Evolutionary conservation across 2,888 invertebrate species (phyloP).

Genomic region (Philaethria dido): DNA sequence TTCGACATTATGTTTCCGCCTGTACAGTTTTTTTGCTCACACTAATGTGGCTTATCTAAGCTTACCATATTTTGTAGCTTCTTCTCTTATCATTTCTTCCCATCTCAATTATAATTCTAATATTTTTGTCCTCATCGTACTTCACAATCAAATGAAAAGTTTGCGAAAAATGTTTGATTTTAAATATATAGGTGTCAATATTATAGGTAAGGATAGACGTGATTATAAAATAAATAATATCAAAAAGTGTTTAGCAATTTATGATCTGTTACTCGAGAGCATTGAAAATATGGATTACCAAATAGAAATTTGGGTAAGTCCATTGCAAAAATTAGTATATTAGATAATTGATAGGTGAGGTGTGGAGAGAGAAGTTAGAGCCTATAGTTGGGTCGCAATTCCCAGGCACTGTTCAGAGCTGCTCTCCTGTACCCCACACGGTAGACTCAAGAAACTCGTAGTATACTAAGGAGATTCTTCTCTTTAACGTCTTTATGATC

Average conservation of each 20-base stretch:
- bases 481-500: too few species aligned
- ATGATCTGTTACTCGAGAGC: not conserved
- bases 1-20: not conserved
- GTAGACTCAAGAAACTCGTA: too few species aligned
- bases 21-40: too few species aligned
- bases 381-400: too few species aligned
- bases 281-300: not conserved
- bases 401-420: too few species aligned
- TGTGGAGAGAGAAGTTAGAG: too few species aligned
- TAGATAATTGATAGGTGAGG: too few species aligned
- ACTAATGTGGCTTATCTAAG: not conserved
- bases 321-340: too few species aligned
- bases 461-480: too few species aligned
- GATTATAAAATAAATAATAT: constrained; percentile 1
- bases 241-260: not conserved
- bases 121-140: not conserved
- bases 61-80: not conserved
- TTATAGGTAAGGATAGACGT: not conserved
- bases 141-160: not conserved
- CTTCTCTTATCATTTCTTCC: not conserved
- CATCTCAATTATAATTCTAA: not conserved
- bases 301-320: constrained; percentile 7
- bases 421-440: too few species aligned
- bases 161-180: not conserved
- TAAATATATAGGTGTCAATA: not conserved